Percentiles rank a stretch among this genome's conserved stretches.
phyloP scores from a whole-genome alignment of 1,140 invertebrate genomes.

The Chrysoperla carnea region DNA sequence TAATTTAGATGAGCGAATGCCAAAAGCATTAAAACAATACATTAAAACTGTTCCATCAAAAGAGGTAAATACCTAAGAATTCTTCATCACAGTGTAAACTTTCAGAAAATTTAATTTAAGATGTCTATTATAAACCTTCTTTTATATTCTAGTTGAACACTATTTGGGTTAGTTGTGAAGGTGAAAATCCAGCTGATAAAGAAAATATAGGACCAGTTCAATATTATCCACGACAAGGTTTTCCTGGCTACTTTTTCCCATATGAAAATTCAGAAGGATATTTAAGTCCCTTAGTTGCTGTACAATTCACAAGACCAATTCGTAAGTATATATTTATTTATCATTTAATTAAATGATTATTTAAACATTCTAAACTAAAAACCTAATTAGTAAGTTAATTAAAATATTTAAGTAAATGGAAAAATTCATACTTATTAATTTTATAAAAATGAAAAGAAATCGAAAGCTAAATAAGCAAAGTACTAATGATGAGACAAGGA shows the following conservation, averaged over 20 bases:
- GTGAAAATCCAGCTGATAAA: slow-evolving; percentile 75
- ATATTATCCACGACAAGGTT: slow-evolving; percentile 61
- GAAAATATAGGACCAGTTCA: slow-evolving; percentile 76
- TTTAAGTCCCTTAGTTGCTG: slow-evolving; percentile 73
- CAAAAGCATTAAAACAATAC: slow-evolving; percentile 50
- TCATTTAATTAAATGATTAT: slow-evolving; percentile 2
- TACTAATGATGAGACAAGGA: no score
- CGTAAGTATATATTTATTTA: slow-evolving; percentile 35
- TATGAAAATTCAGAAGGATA: slow-evolving; percentile 67
- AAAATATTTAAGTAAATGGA: no score
- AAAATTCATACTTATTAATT: no score
- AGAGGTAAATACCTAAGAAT: neutral
- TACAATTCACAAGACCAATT: slow-evolving; percentile 65
- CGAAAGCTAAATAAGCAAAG: no score
- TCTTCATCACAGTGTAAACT: no score
- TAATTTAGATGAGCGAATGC: slow-evolving; percentile 49
- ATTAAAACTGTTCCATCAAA: slow-evolving; percentile 24
- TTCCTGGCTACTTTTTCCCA: slow-evolving; percentile 63
- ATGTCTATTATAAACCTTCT: neutral
- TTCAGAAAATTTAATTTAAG: neutral
- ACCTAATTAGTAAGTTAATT: no score
- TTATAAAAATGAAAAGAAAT: no score
- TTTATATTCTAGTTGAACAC: slow-evolving; percentile 45
- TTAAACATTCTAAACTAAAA: neutral
- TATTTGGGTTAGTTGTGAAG: slow-evolving; percentile 76